phyloP scores from a whole-genome alignment of 2,113 vertebrate genomes.

The Vimba vimba region DNA sequence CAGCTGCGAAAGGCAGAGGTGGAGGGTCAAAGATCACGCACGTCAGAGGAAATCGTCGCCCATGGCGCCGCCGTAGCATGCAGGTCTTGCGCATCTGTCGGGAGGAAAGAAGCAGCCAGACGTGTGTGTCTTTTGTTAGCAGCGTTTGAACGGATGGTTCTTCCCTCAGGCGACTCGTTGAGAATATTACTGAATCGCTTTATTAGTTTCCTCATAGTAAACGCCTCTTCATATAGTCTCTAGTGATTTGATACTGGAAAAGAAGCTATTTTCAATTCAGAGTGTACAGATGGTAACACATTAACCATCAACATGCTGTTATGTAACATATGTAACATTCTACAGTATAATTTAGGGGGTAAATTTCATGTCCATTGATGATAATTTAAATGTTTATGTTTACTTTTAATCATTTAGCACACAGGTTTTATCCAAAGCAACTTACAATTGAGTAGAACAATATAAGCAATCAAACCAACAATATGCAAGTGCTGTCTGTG shows the following conservation, averaged over 20 bases:
- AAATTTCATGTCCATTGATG: too few species aligned
- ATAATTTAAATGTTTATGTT: too few species aligned
- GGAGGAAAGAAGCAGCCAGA: neutral
- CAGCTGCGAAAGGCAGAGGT: constrained; percentile 18
- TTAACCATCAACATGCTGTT: too few species aligned
- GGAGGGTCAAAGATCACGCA: neutral
- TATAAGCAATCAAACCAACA: too few species aligned
- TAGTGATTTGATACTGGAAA: neutral
- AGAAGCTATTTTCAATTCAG: neutral
- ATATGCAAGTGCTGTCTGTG: too few species aligned
- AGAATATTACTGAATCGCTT: constrained; percentile 10
- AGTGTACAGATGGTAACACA: too few species aligned
- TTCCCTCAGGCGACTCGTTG: neutral
- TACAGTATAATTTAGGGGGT: too few species aligned
- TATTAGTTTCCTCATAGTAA: constrained; percentile 13
- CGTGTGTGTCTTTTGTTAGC: constrained; percentile 16
- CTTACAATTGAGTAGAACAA: too few species aligned
- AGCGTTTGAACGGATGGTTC: neutral
- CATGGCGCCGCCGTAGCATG: neutral
- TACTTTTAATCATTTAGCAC: too few species aligned
- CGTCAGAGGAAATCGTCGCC: neutral
- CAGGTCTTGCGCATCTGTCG: neutral
- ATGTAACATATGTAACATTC: too few species aligned
- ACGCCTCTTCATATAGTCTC: neutral
- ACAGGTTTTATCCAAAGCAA: too few species aligned